Evolutionary conservation across 1,140 invertebrate genomes (phyloP).

Genomic region (Harlomillsia oculata): DNA sequence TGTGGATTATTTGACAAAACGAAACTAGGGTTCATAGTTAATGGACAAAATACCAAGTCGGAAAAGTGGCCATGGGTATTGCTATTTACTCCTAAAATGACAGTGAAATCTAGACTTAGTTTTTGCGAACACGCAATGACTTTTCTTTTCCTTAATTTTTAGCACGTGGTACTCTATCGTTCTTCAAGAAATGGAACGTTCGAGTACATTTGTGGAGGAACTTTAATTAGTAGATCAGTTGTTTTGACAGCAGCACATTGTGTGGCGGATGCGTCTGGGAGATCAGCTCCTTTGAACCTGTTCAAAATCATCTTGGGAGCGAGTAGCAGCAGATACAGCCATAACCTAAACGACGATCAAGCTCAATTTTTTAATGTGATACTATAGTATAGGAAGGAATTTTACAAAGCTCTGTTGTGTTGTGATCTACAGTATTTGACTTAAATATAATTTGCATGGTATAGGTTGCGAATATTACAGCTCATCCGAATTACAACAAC

Average conservation of each 20-base stretch:
- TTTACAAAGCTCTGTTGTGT: no score
- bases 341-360: not conserved
- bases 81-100: no score
- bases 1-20: no score
- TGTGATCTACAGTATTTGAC: no score
- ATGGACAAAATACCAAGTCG: no score
- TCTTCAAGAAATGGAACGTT: not conserved
- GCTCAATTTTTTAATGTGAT: conserved; percentile 12
- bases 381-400: no score
- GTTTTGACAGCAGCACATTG: conserved; percentile 11
- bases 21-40: no score
- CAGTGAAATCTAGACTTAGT: no score
- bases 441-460: not conserved
- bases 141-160: no score
- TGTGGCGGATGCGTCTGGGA: not conserved
- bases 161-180: no score
- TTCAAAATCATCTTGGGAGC: conserved; percentile 8
- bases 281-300: not conserved
- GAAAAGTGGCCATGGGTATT: no score
- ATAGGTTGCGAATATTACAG: not conserved
- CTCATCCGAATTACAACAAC: not conserved
- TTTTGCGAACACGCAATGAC: no score
- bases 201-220: conserved; percentile 16
- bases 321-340: not conserved
- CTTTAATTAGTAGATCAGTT: not conserved